These are phyloP conservation scores for Stenichneumon culpator DNA, from an alignment of 2,888 invertebrate species.

Conservation along the genomic window DNA sequence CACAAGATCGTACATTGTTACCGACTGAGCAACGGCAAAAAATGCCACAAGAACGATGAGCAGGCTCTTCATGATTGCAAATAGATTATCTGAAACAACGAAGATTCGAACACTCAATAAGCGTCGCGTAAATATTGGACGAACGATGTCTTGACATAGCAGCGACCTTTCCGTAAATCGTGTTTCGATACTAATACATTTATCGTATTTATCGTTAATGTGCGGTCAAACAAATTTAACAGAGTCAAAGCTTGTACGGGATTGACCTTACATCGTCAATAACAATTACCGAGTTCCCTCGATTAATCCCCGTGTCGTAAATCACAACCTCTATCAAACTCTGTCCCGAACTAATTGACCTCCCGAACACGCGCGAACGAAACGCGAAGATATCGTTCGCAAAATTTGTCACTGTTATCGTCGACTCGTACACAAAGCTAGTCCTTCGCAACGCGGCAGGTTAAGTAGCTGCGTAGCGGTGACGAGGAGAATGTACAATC, in stretches of 20 bases:
- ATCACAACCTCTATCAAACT: background rate
- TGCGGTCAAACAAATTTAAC: background rate
- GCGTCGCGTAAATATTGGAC: background rate
- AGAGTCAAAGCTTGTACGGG: background rate
- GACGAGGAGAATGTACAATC: conserved; percentile 22
- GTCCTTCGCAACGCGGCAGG: background rate
- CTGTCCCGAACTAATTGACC: conserved; percentile 11
- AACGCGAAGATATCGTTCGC: background rate
- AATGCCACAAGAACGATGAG: conserved; percentile 85
- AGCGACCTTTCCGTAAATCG: background rate
- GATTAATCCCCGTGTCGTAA: background rate
- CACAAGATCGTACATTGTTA: conserved; percentile 91
- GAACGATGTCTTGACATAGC: background rate
- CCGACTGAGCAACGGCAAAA: conserved; percentile 88
- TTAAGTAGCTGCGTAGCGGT: background rate
- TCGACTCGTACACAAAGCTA: background rate
- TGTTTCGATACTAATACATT: background rate
- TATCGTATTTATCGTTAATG: background rate
- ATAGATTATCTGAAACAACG: conserved; percentile 60
- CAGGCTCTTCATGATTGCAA: conserved; percentile 82
- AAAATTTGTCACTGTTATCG: conserved; percentile 7
- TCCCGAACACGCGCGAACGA: background rate
- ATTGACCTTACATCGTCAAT: background rate
- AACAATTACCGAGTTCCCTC: background rate
- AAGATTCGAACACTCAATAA: background rate